These are phyloP conservation scores for Hemaris fuciformis DNA, from an alignment of 2,888 invertebrate genomes.

Conservation along the genomic window DNA sequence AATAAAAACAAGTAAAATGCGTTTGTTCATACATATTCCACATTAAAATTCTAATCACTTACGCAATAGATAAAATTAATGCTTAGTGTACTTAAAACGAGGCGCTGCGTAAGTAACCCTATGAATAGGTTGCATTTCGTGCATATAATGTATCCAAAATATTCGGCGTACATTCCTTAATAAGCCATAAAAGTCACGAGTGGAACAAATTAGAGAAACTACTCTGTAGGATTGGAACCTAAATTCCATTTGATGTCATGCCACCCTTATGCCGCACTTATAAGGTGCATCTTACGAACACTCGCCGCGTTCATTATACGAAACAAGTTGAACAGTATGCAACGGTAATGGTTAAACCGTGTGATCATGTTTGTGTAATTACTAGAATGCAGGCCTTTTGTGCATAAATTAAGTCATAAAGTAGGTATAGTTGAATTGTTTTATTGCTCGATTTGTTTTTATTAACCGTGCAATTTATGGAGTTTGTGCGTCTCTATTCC, in stretches of 20 bases:
- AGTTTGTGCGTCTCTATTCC: slow-evolving; percentile 32
- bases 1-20: too few species aligned
- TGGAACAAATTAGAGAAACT: slow-evolving; percentile 6
- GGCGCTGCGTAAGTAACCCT: neutral
- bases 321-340: neutral
- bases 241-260: neutral
- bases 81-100: neutral
- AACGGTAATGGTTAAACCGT: slow-evolving; percentile 21
- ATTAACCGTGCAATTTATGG: slow-evolving; percentile 33
- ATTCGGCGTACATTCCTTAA: neutral
- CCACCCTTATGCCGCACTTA: neutral
- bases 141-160: neutral
- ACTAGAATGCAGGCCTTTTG: slow-evolving; percentile 52
- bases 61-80: neutral
- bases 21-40: neutral
- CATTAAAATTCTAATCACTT: neutral
- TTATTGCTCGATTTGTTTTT: slow-evolving; percentile 39
- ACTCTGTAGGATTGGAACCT: neutral
- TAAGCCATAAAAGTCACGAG: slow-evolving; percentile 3
- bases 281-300: neutral
- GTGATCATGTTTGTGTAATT: slow-evolving; percentile 49
- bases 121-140: neutral
- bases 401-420: slow-evolving; percentile 57
- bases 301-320: neutral
- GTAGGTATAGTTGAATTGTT: slow-evolving; percentile 54